Base-by-base conservation (phyloP, 2,888 invertebrate genomes). In the Nephrotoma appendiculata region DNA sequence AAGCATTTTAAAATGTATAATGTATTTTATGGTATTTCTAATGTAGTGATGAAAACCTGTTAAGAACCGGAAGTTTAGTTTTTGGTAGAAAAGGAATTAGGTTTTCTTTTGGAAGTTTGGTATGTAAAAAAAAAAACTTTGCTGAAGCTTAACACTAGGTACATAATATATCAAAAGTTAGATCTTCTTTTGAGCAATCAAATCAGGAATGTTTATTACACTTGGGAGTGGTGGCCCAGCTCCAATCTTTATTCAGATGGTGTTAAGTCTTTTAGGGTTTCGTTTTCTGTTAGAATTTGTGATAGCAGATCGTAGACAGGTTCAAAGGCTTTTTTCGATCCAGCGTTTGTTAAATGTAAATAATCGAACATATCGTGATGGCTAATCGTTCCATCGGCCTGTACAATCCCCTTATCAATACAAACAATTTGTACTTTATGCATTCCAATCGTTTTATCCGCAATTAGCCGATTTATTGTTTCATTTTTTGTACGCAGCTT, bases 281-380 rank as follows among this genome's bases (percentile, higher is more conserved):
- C 95, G 87, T 95, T 95, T 92, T 96, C 96, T 89, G 93, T 94
- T 86, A 97, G 92, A 89, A 97, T 93, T 91, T 96, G 96, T 88
- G 95, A 93, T 31, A 97, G 92, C 88, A 97, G 92, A 91, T 97
- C 96, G 91, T 96, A 94, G 86, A 97, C 95, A 31, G 96, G 96
- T 91, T 96, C 96, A 91, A 97, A 97, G 9, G 96, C 95, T 92
- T 97, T 97, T 89, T 94, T 94, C 91, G 97, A 97, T 86, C 98
- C 98, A 86, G 95, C 94, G 91, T 96, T 96, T 1, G 97, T 97
- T 87, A 97, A 93, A 90, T 97, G 95, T 86, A 98, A 94, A 91
- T 97, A 98, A 92, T 98, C 98, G 90, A 96, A 95, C 96, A 98
- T 96, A 90, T 98, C 98, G 90, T 95, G 95, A 90, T 96, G 97